phyloP scores from a whole-genome alignment of 2,797 vertebrate species.

The Calcarius lapponicus region DNA sequence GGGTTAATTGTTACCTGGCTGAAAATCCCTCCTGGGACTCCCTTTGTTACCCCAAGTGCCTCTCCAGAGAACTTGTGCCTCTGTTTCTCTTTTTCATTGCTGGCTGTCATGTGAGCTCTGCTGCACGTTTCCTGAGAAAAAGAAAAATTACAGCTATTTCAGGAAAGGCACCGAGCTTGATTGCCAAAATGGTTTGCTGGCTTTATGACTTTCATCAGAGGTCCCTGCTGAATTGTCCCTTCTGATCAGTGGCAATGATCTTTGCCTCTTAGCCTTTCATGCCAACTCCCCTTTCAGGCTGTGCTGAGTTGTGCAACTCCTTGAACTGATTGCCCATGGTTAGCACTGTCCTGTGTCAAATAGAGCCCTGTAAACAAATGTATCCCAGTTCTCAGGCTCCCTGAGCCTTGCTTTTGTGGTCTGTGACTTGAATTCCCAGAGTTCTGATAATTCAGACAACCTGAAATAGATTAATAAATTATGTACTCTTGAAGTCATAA shows the following conservation, averaged over 20 bases:
- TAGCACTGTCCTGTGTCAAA: background rate
- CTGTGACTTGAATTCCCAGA: background rate
- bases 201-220: background rate
- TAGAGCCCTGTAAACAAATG: background rate
- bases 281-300: background rate
- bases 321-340: background rate
- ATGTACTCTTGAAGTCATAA: background rate
- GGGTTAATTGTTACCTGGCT: background rate
- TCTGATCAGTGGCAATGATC: background rate
- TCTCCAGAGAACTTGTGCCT: background rate
- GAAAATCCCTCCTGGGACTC: background rate
- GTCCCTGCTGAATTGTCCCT: background rate
- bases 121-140: background rate
- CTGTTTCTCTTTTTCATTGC: background rate
- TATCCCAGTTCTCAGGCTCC: background rate
- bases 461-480: slow-evolving; percentile 18
- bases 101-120: background rate
- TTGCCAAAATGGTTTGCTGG: background rate
- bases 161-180: background rate
- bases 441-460: slow-evolving; percentile 1
- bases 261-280: background rate
- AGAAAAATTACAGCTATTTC: background rate
- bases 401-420: background rate
- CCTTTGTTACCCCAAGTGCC: background rate
- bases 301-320: background rate